Base-by-base conservation (phyloP, 2,113 vertebrate species). In the Pseudorasbora parva region DNA sequence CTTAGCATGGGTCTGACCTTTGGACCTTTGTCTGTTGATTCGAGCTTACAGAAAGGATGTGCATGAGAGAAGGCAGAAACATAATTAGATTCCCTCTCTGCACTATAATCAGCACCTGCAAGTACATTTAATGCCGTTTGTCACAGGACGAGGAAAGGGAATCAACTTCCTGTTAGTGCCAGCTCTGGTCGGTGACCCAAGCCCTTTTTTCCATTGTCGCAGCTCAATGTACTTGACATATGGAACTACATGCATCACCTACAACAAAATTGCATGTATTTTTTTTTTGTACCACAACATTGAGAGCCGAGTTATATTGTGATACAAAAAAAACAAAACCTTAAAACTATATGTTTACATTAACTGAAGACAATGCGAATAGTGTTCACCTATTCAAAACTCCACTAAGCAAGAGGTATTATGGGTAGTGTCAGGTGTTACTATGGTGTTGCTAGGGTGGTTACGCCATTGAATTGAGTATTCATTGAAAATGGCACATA, bases 151-250 rank as follows among this genome's bases (percentile, higher is more conserved):
- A 57, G 62, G 27, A 54, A 43, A 56, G 47, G 49, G 75, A 77
- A 68, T 66, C 14, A 66, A 76, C 64, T 71, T 84, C 74, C 82
- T 84, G 62, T 59, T 57, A 15, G 73, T 78, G 66, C 30, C 14
- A 57, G 82, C 33, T 84, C 82, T 84, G 74, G 30, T 69, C 74
- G 74, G 33, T 84, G 82, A 84, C 82, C 82, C 49, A 41, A 54
- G 72, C 62, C 82, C 62, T 68, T 78, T 51, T 56, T 56, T 56
- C 73, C 82, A 69, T 69, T 69, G 64, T 57, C 82, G 56, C 10
- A 41, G 54, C 14, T 57, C 11, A 54, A 51, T 27, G 19, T 43
- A 43, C 30, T 9, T 5, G 25, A 68, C 57, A 71, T 37, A 19
- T 45, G 68, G 14, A 41, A 15, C 49, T 27, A 59, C 41, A 25